Evolutionary conservation across 2,888 invertebrate genomes (phyloP).

Genomic region (Euspilapteryx auroguttella): DNA sequence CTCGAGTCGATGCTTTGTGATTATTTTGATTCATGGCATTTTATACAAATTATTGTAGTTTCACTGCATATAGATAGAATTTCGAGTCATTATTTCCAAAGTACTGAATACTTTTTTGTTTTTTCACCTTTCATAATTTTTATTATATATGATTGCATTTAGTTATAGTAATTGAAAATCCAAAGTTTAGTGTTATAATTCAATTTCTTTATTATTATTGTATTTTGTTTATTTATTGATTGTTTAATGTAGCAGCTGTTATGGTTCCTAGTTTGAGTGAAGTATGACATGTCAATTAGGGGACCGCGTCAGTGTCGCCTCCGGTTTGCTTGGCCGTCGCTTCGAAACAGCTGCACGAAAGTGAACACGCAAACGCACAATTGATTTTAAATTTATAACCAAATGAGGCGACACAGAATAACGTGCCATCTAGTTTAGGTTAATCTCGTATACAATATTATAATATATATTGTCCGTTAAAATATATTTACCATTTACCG

Average conservation of each 20-base stretch:
- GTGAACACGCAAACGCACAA: slow-evolving; percentile 36
- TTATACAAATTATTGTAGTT: slow-evolving; percentile 14
- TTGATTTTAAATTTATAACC: slow-evolving; percentile 47
- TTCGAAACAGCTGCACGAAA: not conserved
- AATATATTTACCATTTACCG: slow-evolving; percentile 63
- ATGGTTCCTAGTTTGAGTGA: slow-evolving; percentile 62
- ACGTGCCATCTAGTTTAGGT: slow-evolving; percentile 65
- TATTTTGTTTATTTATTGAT: slow-evolving; percentile 31
- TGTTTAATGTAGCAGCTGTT: slow-evolving; percentile 52
- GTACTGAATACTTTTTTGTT: slow-evolving; percentile 46
- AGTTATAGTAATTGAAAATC: slow-evolving; percentile 57
- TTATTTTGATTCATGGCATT: slow-evolving; percentile 32
- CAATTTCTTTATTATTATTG: slow-evolving; percentile 15
- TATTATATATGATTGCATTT: slow-evolving; percentile 52
- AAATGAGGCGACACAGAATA: slow-evolving; percentile 56
- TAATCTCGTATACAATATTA: slow-evolving; percentile 63
- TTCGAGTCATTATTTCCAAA: slow-evolving; percentile 50
- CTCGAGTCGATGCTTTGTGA: slow-evolving; percentile 18
- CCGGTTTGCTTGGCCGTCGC: slow-evolving; percentile 8
- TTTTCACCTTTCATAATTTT: slow-evolving; percentile 38
- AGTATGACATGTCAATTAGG: slow-evolving; percentile 60
- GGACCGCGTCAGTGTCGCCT: slow-evolving; percentile 56
- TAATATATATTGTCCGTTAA: slow-evolving; percentile 63
- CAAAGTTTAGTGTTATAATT: slow-evolving; percentile 52
- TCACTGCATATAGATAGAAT: slow-evolving; percentile 41